A percentile compares a stretch with the other conserved stretches of the same genome.
phyloP scores from a whole-genome alignment of 2,888 invertebrate species.

The Mylabris sibirica region DNA sequence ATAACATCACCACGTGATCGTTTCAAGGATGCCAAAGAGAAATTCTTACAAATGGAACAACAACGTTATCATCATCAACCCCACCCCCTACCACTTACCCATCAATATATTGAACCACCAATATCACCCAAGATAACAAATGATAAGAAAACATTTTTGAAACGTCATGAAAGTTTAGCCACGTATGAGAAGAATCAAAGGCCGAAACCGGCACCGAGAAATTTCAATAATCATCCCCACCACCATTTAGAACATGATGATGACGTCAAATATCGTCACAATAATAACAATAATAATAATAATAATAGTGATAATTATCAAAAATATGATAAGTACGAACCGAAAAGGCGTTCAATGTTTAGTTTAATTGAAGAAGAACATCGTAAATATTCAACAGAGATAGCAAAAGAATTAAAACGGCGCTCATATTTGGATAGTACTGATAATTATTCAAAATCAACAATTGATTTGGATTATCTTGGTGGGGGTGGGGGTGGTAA shows the following conservation, averaged over 20 bases:
- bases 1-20: conserved; percentile 75
- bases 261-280: conserved; percentile 37
- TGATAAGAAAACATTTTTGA: conserved; percentile 47
- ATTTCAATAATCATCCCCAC: conserved; percentile 38
- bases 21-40: conserved; percentile 87
- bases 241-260: conserved; percentile 38
- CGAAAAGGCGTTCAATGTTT: conserved; percentile 60
- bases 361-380: conserved; percentile 62
- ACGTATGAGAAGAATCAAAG: conserved; percentile 43
- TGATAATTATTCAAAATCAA: conserved; percentile 55
- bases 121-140: conserved; percentile 48
- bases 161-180: conserved; percentile 48
- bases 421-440: conserved; percentile 61
- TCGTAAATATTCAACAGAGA: conserved; percentile 60
- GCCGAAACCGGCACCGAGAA: conserved; percentile 55
- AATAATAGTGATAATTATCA: conserved; percentile 43
- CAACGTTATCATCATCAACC: conserved; percentile 61
- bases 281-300: conserved; percentile 32
- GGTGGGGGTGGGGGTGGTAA: conserved; percentile 52
- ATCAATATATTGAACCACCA: conserved; percentile 45
- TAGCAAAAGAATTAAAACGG: conserved; percentile 62
- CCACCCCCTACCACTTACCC: too few species aligned
- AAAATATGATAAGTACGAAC: conserved; percentile 54
- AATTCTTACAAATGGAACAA: conserved; percentile 81
- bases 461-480: conserved; percentile 53